A percentile compares a stretch with the other conserved stretches of the same genome.
Conservation (phyloP, 2,113 vertebrate genomes). For the Lepisosteus oculatus region DNA sequence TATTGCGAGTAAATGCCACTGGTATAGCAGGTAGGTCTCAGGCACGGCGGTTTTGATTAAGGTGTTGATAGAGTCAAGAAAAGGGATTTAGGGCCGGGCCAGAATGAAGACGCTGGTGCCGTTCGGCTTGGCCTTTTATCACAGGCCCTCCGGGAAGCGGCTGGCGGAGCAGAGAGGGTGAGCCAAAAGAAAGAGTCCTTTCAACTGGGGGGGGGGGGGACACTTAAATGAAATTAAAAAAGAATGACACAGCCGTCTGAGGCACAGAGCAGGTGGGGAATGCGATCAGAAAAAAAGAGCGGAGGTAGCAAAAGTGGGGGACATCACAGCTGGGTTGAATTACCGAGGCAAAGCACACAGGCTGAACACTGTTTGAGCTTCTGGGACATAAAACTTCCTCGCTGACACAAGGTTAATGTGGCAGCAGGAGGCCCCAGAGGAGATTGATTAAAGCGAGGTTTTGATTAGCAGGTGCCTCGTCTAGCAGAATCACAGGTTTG, state of each 20-base stretch:
- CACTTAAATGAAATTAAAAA: constrained; percentile 55
- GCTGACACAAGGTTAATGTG: constrained; percentile 67
- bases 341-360: constrained; percentile 58
- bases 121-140: constrained; percentile 40
- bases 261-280: constrained; percentile 72
- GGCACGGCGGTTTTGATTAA: constrained; percentile 45
- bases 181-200: constrained; percentile 61
- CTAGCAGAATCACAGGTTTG: constrained; percentile 6
- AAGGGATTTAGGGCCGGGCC: constrained; percentile 41
- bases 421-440: constrained; percentile 63
- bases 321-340: constrained; percentile 68
- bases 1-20: constrained; percentile 18
- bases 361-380: constrained; percentile 59
- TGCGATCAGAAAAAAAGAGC: constrained; percentile 40
- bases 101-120: constrained; percentile 42
- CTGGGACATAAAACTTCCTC: constrained; percentile 61
- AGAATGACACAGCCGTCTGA: constrained; percentile 52
- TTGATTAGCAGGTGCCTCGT: constrained; percentile 70
- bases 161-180: constrained; percentile 19
- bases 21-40: constrained; percentile 36
- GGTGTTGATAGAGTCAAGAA: constrained; percentile 41
- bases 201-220: constrained; percentile 36
- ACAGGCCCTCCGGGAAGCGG: constrained; percentile 48
- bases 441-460: constrained; percentile 65
- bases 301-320: constrained; percentile 35